phyloP scores from a whole-genome alignment of 2,888 invertebrate genomes.

The Papilio protenor region DNA sequence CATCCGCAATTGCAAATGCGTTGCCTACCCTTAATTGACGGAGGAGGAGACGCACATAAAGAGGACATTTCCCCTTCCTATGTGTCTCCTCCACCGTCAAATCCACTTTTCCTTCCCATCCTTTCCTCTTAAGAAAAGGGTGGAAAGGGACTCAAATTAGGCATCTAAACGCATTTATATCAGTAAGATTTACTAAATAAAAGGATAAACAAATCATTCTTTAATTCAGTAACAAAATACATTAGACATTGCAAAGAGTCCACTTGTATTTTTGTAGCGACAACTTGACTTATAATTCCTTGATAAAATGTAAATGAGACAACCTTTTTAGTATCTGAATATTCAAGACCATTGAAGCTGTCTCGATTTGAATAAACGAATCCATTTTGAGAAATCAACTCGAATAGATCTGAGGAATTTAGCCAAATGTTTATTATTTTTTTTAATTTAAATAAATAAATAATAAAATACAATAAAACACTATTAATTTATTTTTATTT shows the following conservation, averaged over 20 bases:
- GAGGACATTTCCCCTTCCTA: too few relatives aligned
- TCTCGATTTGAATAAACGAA: conserved; percentile 11
- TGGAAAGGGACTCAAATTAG: too few relatives aligned
- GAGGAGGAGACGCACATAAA: too few relatives aligned
- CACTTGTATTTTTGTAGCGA: conserved; percentile 9
- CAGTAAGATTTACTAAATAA: neutral
- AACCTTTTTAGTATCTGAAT: conserved; percentile 25
- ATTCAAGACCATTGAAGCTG: conserved; percentile 29
- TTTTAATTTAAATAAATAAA: neutral
- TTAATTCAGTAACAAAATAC: neutral
- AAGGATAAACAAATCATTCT: neutral
- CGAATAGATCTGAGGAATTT: neutral
- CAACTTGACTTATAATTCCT: conserved; percentile 30
- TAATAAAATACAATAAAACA: too few relatives aligned
- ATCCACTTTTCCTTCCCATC: too few relatives aligned
- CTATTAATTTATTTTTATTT: too few relatives aligned
- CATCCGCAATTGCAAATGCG: too few relatives aligned
- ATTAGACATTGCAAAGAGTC: neutral
- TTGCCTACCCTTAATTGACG: too few relatives aligned
- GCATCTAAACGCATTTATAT: too few relatives aligned
- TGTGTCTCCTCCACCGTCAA: too few relatives aligned
- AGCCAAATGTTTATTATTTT: neutral
- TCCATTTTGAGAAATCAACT: neutral
- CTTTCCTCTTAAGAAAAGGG: too few relatives aligned
- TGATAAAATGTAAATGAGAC: conserved; percentile 22